Base-by-base conservation (phyloP, 64 coral and sea anemone species). In the Pocillopora verrucosa region DNA sequence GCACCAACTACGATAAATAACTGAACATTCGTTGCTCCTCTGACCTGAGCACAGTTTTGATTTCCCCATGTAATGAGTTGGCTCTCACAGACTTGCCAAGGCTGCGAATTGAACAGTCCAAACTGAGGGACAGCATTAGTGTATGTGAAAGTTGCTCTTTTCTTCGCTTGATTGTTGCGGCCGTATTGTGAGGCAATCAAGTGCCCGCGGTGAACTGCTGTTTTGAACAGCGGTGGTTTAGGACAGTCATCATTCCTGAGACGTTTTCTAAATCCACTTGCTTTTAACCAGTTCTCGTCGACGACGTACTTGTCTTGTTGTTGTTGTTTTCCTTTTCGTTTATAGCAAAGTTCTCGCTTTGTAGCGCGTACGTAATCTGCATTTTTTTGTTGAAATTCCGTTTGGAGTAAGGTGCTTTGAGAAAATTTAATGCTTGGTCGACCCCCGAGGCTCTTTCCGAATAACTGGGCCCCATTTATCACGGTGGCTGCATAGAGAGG, bases 401-500 rank as follows among this genome's bases (percentile, higher is more conserved):
- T 7, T 11, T 57, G 0, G 19, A 69, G 75, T 0, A 3, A 20
- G 0, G 25, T 24, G 16, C 11, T 5, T 61, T 17, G 5, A 7
- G 22, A 58, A 60, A 75, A 17, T 1, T 3, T 13, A 7, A 2
- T 17, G 3, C 20, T 1, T 26, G 26, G 20, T 51, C 41, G 41
- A 5, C 59, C n/a, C 3, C 15, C 7, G n/a, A n/a, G 9, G 22
- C 7, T 5, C 0, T 19, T 9, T 17, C 2, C 35, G 1, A 5
- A 51, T 16, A 89, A 22, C 36, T 77, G 87, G 5, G 6, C 16
- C 13, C 59, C 76, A 34, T 61, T 70, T 19, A 89, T 58, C 26
- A 70, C 19, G 13, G 76, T 89, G 14, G 87, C 87, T 7, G 87
- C 59, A 56, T 79, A 89, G 9, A 89, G 60, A 10, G 87, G 87